These are phyloP conservation scores for Leguminivora glycinivorella DNA, from an alignment of 1,140 invertebrate genomes.

Conservation along the genomic window DNA sequence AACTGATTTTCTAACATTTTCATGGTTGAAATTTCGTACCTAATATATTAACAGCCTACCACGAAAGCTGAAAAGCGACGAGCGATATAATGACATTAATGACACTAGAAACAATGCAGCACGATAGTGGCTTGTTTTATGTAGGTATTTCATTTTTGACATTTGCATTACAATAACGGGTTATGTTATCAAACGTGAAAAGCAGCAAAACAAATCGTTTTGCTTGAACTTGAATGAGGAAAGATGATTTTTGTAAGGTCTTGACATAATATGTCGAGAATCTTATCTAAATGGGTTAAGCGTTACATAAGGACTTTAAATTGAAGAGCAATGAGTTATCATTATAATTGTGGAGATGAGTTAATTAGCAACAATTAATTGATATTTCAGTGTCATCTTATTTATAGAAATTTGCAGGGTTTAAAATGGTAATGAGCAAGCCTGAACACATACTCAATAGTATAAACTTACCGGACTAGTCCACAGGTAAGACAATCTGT, in stretches of 20 bases:
- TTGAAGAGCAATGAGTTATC: neutral
- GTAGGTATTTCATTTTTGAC: too few relatives aligned
- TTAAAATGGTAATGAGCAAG: too few relatives aligned
- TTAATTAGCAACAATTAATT: neutral
- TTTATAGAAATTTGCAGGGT: neutral
- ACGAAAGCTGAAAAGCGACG: too few relatives aligned
- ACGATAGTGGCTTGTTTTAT: too few relatives aligned
- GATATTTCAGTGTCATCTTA: neutral
- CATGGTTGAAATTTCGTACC: too few relatives aligned
- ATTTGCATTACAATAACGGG: too few relatives aligned
- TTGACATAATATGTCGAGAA: neutral
- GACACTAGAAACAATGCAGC: too few relatives aligned
- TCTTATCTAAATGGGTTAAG: neutral
- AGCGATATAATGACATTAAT: too few relatives aligned
- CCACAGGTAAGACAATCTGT: constrained; percentile 94
- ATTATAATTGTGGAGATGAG: neutral
- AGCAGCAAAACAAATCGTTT: too few relatives aligned
- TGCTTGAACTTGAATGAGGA: neutral
- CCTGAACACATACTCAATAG: too few relatives aligned
- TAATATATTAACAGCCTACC: too few relatives aligned
- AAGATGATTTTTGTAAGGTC: neutral
- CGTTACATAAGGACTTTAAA: neutral
- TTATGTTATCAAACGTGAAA: too few relatives aligned
- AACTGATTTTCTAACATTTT: neutral
- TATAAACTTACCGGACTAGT: constrained; percentile 75